Evolutionary conservation across 2,113 vertebrate species (phyloP), one percentile per base, ranked within the genome.

Genomic region (Sarotherodon lohbergeri): DNA sequence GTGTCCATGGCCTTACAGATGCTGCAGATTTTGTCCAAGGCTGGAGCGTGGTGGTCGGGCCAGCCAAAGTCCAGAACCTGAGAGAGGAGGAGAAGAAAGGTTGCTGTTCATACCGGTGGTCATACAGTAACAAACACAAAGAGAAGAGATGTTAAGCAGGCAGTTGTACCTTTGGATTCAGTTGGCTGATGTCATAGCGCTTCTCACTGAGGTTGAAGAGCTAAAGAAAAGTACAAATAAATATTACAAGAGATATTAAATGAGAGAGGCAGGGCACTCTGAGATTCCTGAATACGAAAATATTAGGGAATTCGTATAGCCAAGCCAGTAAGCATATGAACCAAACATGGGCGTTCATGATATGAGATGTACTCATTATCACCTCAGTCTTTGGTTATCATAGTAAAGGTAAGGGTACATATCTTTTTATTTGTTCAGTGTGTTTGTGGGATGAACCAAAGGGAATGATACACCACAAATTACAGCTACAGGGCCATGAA

Each of bases 1-100:
- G 98, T 99, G 96, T 99, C 99, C 98, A 99, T 98, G 86, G 99
- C 98, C 90, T 99, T 99, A 92, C 99, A 99, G 94, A 99, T 97
- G 87, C 98, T 99, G 96, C 99, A 99, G 93, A 99, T 98, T 95
- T 98, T 99, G 92, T 99, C 99, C 94, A 99, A 96, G 0, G 99
- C 98, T 0, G 99, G 99, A 4, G 98, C 99, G 19, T 99, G 98
- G 80, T 99, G 96, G 92, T 99, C 98, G 0, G 98, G 99, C 98
- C 98, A 99, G 68, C 98, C 98, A 41, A 99, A 99, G 94, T 99
- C 99, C 96, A 99, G 90, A 61, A 99, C 98, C 98, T 99, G 83
- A n/a, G 34, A 52, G 29, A 73, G 73, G 46, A 82, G 73, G 27
- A 19, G 80, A 13, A 36, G 52, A 57, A 17, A 61, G 16, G 16